These are phyloP conservation scores for Drosophila nannoptera DNA, from an alignment of 1,140 invertebrate genomes.

Conservation along the genomic window DNA sequence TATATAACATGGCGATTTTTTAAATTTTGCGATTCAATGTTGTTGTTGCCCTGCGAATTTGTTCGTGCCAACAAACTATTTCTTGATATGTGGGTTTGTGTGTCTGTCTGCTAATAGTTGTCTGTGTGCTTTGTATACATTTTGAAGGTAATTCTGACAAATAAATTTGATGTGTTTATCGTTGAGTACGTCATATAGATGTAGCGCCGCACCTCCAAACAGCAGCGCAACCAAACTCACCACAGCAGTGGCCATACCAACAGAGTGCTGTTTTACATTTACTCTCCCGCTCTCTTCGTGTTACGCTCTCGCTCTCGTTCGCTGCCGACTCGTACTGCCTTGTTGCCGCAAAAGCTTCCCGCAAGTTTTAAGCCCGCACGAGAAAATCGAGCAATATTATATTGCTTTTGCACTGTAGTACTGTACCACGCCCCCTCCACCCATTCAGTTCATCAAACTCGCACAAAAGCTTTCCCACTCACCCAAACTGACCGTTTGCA, in stretches of 20 bases:
- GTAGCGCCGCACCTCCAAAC: conserved; percentile 60
- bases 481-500: conserved; percentile 30
- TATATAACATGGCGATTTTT: conserved; percentile 31
- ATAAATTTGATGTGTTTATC: conserved; percentile 19
- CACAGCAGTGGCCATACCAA: conserved; percentile 30
- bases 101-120: conserved; percentile 10
- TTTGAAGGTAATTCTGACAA: conserved; percentile 40
- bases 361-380: conserved; percentile 35
- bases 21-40: conserved; percentile 23
- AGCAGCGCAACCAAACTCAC: conserved; percentile 45
- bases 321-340: conserved; percentile 5
- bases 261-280: neutral
- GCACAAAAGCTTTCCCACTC: conserved; percentile 37
- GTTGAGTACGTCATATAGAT: conserved; percentile 24
- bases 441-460: conserved; percentile 57
- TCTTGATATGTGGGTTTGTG: conserved; percentile 1
- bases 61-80: conserved; percentile 30
- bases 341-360: conserved; percentile 20
- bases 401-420: conserved; percentile 8
- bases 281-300: neutral
- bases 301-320: neutral
- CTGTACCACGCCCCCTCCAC: conserved; percentile 6
- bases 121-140: conserved; percentile 65
- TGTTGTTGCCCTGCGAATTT: conserved; percentile 38
- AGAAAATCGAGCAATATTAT: conserved; percentile 3